Percentiles rank a stretch among this genome's conserved stretches.
Evolutionary conservation across 2,797 vertebrate genomes (phyloP).

Genomic region (Darevskia mixta): DNA sequence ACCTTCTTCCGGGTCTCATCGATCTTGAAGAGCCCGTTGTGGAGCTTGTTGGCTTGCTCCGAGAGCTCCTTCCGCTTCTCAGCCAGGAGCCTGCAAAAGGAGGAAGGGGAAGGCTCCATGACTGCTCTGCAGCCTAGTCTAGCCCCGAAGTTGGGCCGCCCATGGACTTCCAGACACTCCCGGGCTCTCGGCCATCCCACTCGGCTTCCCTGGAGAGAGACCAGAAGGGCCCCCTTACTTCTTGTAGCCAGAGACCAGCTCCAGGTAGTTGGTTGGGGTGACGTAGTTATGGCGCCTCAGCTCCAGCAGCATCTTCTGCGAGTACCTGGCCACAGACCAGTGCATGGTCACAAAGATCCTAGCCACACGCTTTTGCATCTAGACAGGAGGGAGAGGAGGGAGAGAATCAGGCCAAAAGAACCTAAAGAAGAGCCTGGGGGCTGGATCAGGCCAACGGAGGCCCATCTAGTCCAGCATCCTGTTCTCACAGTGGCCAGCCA

Average conservation of each 20-base stretch:
- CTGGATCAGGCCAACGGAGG: too few relatives aligned
- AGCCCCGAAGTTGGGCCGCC: neutral
- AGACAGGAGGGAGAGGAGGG: neutral
- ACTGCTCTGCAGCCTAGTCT: neutral
- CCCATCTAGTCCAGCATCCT: too few relatives aligned
- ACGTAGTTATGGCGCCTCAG: constrained; percentile 89
- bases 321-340: constrained; percentile 86
- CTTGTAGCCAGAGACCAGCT: constrained; percentile 91
- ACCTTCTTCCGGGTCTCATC: constrained; percentile 88
- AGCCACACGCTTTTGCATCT: constrained; percentile 89
- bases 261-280: constrained; percentile 92
- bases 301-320: constrained; percentile 87
- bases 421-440: too few relatives aligned
- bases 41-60: constrained; percentile 87
- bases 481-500: too few relatives aligned
- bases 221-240: constrained; percentile 77
- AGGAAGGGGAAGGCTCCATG: neutral
- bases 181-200: neutral
- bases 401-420: neutral
- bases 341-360: constrained; percentile 89
- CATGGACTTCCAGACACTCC: too few relatives aligned
- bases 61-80: constrained; percentile 89
- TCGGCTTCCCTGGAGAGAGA: neutral
- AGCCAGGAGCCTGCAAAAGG: constrained; percentile 80
- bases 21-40: constrained; percentile 88